Percentiles rank a stretch among this genome's conserved stretches.
phyloP scores from a whole-genome alignment of 2,888 invertebrate genomes.

The Theretra japonica region DNA sequence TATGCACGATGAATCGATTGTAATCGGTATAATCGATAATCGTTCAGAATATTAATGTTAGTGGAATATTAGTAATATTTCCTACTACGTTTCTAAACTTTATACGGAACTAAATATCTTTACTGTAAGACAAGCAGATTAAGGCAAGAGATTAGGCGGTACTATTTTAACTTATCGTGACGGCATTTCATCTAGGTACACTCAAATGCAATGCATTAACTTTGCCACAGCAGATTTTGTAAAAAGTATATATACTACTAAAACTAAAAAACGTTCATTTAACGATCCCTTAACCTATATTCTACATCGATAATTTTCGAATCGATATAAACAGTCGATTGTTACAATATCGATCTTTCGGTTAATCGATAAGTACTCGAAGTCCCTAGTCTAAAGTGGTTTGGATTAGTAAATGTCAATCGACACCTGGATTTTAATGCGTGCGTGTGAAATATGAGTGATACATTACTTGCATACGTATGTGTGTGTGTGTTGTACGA shows the following conservation, averaged over 20 bases:
- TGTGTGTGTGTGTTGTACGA: too few relatives aligned
- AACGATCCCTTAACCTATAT: background rate
- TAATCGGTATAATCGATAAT: background rate
- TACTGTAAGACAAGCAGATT: too few relatives aligned
- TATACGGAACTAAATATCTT: too few relatives aligned
- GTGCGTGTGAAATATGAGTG: conserved; percentile 13
- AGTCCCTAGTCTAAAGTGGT: background rate
- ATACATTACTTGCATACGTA: background rate
- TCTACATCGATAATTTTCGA: background rate
- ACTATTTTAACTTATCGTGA: too few relatives aligned
- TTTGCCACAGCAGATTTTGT: too few relatives aligned
- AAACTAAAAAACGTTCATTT: background rate
- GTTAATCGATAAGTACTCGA: background rate
- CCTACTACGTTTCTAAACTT: too few relatives aligned
- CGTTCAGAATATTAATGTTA: too few relatives aligned
- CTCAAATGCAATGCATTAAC: too few relatives aligned
- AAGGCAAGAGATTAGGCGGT: too few relatives aligned
- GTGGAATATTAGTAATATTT: too few relatives aligned
- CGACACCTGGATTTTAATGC: conserved; percentile 14
- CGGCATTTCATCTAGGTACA: too few relatives aligned
- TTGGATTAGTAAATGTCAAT: conserved; percentile 16
- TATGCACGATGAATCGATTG: background rate
- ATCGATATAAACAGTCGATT: conserved; percentile 3
- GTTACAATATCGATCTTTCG: background rate
- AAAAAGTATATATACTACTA: background rate